Conservation (phyloP, 2,888 invertebrate genomes). For the Lithophane ornitopus region DNA sequence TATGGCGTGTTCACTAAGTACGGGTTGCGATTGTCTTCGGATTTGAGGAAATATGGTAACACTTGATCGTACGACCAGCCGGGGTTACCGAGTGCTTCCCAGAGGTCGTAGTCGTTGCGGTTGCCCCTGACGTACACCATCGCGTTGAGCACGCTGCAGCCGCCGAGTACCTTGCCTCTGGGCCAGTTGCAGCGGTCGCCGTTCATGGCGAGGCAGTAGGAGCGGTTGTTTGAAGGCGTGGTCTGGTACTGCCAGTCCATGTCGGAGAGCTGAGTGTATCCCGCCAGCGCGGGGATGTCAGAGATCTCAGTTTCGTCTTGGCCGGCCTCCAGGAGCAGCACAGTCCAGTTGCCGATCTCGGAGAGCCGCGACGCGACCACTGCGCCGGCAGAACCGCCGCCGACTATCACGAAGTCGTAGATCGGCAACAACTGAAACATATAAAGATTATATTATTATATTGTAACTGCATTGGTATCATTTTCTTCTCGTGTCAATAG, state of each 20-base stretch:
- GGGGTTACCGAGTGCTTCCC: constrained; percentile 95
- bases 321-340: constrained; percentile 96
- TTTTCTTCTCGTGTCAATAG: background rate
- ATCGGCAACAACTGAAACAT: constrained; percentile 92
- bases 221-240: constrained; percentile 93
- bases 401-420: constrained; percentile 97
- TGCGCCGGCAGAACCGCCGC: constrained; percentile 97
- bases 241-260: constrained; percentile 98
- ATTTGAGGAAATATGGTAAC: constrained; percentile 96
- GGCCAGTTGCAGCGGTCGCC: constrained; percentile 98
- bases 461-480: background rate
- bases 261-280: constrained; percentile 95
- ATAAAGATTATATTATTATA: constrained; percentile 2
- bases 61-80: constrained; percentile 97
- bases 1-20: constrained; percentile 94
- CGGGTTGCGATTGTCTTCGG: constrained; percentile 96
- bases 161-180: constrained; percentile 97
- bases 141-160: constrained; percentile 96
- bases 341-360: constrained; percentile 95
- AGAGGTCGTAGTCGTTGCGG: constrained; percentile 95
- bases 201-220: constrained; percentile 97
- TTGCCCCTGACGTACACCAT: constrained; percentile 98
- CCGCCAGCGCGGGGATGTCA: constrained; percentile 96
- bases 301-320: constrained; percentile 97
- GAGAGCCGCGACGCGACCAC: constrained; percentile 96